Evolutionary conservation across 1,140 invertebrate species (phyloP).

Genomic region (Drosophila neocordata): DNA sequence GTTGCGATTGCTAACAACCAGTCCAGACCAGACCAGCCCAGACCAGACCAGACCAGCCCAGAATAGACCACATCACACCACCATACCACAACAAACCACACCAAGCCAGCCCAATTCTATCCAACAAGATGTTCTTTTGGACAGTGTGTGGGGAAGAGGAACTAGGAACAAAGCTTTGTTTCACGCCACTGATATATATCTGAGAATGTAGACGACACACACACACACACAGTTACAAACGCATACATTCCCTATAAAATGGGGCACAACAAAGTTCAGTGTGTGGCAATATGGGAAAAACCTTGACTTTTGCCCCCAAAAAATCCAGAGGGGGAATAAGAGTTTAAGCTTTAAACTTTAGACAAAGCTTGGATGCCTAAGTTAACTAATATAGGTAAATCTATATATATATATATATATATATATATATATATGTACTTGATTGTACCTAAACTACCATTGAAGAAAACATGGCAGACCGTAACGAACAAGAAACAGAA

Average conservation of each 20-base stretch:
- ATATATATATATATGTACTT: background rate
- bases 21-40: conserved; percentile 2
- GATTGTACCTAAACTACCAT: background rate
- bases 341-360: conserved; percentile 28
- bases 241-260: conserved; percentile 12
- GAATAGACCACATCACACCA: too few relatives aligned
- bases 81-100: background rate
- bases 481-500: conserved; percentile 32
- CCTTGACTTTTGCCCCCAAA: conserved; percentile 28
- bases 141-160: background rate
- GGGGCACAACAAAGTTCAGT: conserved; percentile 5
- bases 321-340: background rate
- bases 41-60: background rate
- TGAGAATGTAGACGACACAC: conserved; percentile 23
- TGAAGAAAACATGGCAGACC: conserved; percentile 8
- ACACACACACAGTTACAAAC: conserved; percentile 24
- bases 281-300: conserved; percentile 26
- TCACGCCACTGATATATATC: conserved; percentile 56
- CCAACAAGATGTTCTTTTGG: conserved; percentile 1
- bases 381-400: conserved; percentile 5
- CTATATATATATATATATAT: background rate
- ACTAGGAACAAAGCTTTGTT: conserved; percentile 30
- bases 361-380: background rate
- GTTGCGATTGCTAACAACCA: conserved; percentile 18
- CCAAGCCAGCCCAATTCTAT: background rate